phyloP scores from a whole-genome alignment of 2,113 vertebrate genomes.

The Brachypodius melanocephalos region DNA sequence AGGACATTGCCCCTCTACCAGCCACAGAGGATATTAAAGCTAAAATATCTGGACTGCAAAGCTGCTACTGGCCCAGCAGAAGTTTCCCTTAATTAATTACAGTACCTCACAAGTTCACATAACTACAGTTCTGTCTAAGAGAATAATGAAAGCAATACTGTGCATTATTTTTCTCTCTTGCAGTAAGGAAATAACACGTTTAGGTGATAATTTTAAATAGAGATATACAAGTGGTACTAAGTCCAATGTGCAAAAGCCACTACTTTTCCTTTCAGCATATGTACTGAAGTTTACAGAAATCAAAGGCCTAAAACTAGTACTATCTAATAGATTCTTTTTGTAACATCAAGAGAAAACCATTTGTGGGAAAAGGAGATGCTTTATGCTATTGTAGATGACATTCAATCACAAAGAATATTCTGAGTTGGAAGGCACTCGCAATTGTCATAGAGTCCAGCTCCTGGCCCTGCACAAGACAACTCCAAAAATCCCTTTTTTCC shows the following conservation, averaged over 20 bases:
- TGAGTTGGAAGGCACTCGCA: background rate
- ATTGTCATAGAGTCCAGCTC: background rate
- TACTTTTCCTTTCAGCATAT: background rate
- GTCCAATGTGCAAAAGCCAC: background rate
- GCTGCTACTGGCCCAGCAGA: background rate
- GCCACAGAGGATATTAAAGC: background rate
- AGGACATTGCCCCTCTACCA: background rate
- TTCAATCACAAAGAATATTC: background rate
- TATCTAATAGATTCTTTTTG: background rate
- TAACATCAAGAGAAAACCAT: background rate
- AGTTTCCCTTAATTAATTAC: background rate
- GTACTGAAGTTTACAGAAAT: background rate
- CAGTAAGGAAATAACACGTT: background rate
- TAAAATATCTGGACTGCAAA: background rate
- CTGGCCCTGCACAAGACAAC: background rate
- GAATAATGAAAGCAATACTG: background rate
- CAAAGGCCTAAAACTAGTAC: background rate
- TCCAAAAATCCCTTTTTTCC: background rate
- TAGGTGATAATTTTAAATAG: background rate
- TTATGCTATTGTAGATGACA: background rate
- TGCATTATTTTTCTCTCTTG: background rate
- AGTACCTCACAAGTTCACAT: background rate
- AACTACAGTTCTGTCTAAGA: background rate
- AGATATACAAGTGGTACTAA: background rate
- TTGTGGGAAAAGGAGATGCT: background rate